Conservation (phyloP, 2,888 invertebrate species). For the Spodoptera picta region DNA sequence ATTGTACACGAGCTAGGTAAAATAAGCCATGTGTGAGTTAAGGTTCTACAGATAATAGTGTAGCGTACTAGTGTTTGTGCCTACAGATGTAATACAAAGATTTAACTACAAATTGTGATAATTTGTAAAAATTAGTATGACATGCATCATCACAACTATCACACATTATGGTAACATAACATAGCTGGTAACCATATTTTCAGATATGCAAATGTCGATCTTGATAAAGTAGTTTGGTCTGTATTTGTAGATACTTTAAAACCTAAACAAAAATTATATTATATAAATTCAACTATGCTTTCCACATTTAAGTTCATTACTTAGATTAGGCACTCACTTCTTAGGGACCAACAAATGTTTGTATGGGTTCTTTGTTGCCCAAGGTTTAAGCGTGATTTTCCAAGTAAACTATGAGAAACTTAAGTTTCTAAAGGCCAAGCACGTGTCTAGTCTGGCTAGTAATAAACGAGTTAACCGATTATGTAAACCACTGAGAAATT, state of each 20-base stretch:
- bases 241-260: no score
- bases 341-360: no score
- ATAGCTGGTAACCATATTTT: no score
- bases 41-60: slow-evolving; percentile 24
- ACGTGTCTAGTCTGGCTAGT: slow-evolving; percentile 10
- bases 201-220: no score
- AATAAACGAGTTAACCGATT: slow-evolving; percentile 4
- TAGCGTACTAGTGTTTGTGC: slow-evolving; percentile 9
- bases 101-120: not conserved
- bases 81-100: not conserved
- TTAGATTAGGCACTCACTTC: no score
- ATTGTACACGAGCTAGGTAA: slow-evolving; percentile 66
- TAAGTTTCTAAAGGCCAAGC: not conserved
- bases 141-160: no score
- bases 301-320: no score
- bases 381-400: slow-evolving; percentile 10
- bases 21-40: slow-evolving; percentile 42
- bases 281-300: no score
- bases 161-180: no score
- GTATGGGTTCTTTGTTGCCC: no score
- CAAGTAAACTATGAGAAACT: slow-evolving; percentile 8
- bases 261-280: no score
- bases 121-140: not conserved
- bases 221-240: no score
- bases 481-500: slow-evolving; percentile 16